Evolutionary conservation across 64 coral and sea anemone genomes (phyloP).

Genomic region (Stylophora pistillata): DNA sequence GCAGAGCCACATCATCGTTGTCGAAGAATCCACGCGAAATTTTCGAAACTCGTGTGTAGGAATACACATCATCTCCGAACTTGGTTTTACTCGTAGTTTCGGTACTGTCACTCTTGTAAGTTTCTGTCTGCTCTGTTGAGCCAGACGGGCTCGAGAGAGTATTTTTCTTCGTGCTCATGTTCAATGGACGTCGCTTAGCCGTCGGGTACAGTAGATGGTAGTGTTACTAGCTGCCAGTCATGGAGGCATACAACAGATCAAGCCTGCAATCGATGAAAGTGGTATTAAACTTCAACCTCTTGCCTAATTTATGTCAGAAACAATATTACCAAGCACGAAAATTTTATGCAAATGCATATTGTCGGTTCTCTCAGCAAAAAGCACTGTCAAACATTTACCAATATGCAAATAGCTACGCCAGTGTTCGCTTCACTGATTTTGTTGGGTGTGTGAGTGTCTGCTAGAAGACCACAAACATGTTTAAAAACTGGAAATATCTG

Average conservation of each 20-base stretch:
- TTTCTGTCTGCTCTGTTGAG: background rate
- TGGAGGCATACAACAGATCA: background rate
- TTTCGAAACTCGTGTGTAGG: conserved; percentile 80
- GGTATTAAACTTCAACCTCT: background rate
- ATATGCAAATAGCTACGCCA: conserved; percentile 7
- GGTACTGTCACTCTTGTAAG: conserved; percentile 62
- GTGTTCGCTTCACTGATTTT: conserved; percentile 19
- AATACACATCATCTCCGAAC: conserved; percentile 47
- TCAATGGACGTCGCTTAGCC: background rate
- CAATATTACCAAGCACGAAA: conserved; percentile 23
- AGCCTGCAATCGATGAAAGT: background rate
- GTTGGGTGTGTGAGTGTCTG: background rate
- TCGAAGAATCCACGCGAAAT: conserved; percentile 68
- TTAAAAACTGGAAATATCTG: background rate
- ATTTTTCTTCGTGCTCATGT: conserved; percentile 26
- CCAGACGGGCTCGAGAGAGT: conserved; percentile 34
- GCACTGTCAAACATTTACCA: background rate
- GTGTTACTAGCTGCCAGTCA: background rate
- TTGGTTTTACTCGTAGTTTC: conserved; percentile 39
- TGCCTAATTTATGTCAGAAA: conserved; percentile 30
- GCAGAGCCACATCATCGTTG: conserved; percentile 75
- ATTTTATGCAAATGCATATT: conserved; percentile 19
- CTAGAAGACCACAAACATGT: background rate
- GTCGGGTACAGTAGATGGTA: background rate
- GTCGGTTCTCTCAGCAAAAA: background rate